These are phyloP conservation scores for Tetramorium bicarinatum DNA, from an alignment of 2,888 invertebrate genomes.

Conservation along the genomic window DNA sequence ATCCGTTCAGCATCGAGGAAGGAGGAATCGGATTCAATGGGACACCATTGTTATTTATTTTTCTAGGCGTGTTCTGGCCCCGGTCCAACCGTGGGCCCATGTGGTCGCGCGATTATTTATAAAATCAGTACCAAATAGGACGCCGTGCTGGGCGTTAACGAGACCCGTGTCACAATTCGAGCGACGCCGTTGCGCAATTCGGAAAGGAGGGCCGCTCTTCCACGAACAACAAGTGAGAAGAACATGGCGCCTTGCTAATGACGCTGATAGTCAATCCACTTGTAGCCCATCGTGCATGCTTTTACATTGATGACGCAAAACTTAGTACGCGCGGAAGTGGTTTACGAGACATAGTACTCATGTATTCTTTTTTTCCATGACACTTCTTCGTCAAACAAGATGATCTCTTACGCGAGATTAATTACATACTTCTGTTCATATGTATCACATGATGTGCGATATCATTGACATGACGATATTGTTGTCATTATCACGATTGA, in stretches of 20 bases:
- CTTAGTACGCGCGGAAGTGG: conserved; percentile 36
- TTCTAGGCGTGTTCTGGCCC: conserved; percentile 75
- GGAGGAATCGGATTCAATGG: conserved; percentile 75
- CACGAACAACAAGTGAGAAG: conserved; percentile 60
- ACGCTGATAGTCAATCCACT: conserved; percentile 43
- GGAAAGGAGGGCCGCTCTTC: conserved; percentile 56
- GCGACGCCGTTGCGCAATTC: conserved; percentile 65
- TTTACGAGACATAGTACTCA: neutral
- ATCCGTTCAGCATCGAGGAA: conserved; percentile 30
- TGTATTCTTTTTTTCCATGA: neutral
- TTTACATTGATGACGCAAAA: conserved; percentile 57
- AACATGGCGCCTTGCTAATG: conserved; percentile 62
- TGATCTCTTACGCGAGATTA: neutral
- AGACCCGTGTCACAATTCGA: conserved; percentile 62
- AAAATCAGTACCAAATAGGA: conserved; percentile 74
- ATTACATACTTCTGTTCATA: neutral
- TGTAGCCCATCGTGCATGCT: conserved; percentile 31
- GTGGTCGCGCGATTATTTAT: conserved; percentile 73
- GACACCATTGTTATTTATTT: conserved; percentile 78
- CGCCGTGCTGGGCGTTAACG: conserved; percentile 71
- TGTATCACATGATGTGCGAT: neutral
- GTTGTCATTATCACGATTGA: neutral
- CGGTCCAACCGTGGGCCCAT: conserved; percentile 69
- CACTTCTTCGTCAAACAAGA: neutral
- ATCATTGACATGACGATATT: neutral